Evolutionary conservation across 2,888 invertebrate genomes (phyloP).

Genomic region (Amiota minor): DNA sequence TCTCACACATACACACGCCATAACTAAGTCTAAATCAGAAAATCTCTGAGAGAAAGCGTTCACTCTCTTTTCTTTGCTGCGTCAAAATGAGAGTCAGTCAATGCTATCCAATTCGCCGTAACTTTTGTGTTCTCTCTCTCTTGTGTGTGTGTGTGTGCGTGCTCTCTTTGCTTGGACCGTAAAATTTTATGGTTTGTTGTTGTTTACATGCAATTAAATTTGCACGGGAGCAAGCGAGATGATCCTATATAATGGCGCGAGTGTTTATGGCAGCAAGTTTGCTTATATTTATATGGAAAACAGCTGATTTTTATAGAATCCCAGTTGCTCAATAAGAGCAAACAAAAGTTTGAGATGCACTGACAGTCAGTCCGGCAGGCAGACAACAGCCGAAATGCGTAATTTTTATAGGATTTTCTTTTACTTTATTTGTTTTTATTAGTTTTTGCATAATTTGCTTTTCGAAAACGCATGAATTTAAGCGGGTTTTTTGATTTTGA

Average conservation of each 20-base stretch:
- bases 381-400: neutral
- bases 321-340: conserved; percentile 33
- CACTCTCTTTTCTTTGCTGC: conserved; percentile 55
- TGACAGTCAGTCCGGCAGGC: conserved; percentile 16
- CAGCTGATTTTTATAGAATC: conserved; percentile 48
- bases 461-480: neutral
- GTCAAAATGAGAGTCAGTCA: neutral
- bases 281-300: conserved; percentile 26
- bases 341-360: conserved; percentile 44
- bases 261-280: conserved; percentile 53
- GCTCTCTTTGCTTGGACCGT: conserved; percentile 54
- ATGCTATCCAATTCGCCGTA: conserved; percentile 52
- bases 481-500: neutral
- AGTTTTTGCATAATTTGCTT: conserved; percentile 38
- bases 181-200: conserved; percentile 68
- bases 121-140: conserved; percentile 33
- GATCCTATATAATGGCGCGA: conserved; percentile 38
- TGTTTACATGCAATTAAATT: conserved; percentile 46
- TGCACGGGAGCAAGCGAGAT: conserved; percentile 45
- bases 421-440: conserved; percentile 33
- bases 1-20: neutral
- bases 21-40: neutral
- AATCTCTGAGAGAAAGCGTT: neutral
- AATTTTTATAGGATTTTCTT: conserved; percentile 2
- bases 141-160: conserved; percentile 30